Conservation (phyloP, 2,888 invertebrate genomes). For the Altica lythri region DNA sequence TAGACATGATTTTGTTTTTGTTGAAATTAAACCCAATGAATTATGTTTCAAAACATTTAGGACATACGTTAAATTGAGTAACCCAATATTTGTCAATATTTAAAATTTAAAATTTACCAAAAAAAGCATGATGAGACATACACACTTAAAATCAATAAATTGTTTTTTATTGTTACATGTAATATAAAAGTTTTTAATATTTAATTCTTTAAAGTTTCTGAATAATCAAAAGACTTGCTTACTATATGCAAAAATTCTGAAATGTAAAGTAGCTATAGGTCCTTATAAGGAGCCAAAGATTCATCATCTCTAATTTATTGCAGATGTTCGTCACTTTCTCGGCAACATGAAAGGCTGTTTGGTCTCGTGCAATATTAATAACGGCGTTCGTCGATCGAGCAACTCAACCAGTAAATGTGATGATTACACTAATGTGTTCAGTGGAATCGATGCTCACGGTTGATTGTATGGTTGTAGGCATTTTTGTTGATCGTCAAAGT, state of each 20-base stretch:
- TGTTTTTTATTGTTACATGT: no score
- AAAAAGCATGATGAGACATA: no score
- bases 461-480: constrained; percentile 23
- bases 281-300: not conserved
- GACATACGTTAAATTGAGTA: no score
- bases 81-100: no score
- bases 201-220: no score
- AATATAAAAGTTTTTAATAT: no score
- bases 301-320: constrained; percentile 20
- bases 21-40: no score
- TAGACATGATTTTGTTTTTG: no score
- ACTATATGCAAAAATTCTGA: constrained; percentile 1
- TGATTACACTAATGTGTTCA: constrained; percentile 34
- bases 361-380: constrained; percentile 35
- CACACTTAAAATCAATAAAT: no score
- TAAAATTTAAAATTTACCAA: no score
- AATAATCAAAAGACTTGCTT: no score
- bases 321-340: constrained; percentile 22
- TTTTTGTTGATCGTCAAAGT: constrained; percentile 27
- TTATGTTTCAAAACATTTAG: no score
- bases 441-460: constrained; percentile 24
- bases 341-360: constrained; percentile 23
- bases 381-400: constrained; percentile 26
- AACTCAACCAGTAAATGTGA: constrained; percentile 34
- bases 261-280: not conserved